phyloP scores from a whole-genome alignment of 1,140 invertebrate species.

The Calliphora vicina region DNA sequence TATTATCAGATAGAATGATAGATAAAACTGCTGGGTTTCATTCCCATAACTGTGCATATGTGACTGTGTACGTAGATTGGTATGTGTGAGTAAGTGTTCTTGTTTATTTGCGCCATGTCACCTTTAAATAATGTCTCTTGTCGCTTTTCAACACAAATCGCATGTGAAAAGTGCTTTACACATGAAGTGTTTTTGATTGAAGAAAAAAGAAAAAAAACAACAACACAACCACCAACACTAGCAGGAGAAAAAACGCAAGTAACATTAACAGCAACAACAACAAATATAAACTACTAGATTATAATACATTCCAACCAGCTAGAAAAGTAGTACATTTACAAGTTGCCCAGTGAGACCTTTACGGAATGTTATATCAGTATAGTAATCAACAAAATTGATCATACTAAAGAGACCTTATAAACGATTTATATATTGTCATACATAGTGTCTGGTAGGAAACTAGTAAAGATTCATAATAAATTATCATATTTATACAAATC shows the following conservation, averaged over 20 bases:
- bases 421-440: too few relatives aligned
- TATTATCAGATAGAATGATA: background rate
- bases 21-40: too few relatives aligned
- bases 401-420: too few relatives aligned
- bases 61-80: too few relatives aligned
- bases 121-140: slow-evolving; percentile 61
- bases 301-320: background rate
- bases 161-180: slow-evolving; percentile 52
- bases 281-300: background rate
- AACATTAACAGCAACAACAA: background rate
- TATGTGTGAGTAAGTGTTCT: slow-evolving; percentile 36
- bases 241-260: background rate
- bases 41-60: too few relatives aligned
- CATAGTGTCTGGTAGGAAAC: too few relatives aligned
- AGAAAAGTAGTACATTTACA: background rate
- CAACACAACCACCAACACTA: background rate
- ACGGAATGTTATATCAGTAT: background rate
- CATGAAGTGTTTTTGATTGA: slow-evolving; percentile 34
- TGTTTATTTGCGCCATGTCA: slow-evolving; percentile 45
- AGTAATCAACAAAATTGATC: background rate
- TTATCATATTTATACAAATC: too few relatives aligned
- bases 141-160: slow-evolving; percentile 61
- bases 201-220: slow-evolving; percentile 1
- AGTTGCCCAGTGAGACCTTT: background rate
- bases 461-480: too few relatives aligned